Conservation (phyloP, 2,113 vertebrate genomes). For the Antennarius striatus region DNA sequence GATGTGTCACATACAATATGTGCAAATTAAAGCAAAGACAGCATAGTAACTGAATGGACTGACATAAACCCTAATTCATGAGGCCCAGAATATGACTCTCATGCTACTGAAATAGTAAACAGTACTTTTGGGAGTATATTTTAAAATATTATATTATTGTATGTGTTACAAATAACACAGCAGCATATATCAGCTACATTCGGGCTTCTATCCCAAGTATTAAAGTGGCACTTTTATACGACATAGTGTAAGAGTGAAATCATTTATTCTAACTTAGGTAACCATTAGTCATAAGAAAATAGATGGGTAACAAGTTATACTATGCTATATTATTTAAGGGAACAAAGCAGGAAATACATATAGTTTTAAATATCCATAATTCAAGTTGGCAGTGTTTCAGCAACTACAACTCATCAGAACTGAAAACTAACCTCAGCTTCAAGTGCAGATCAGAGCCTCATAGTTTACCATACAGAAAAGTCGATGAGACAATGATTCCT, state of each 20-base stretch:
- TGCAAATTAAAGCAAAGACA: neutral
- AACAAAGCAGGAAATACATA: too few species aligned
- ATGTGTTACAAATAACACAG: neutral
- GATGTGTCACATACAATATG: conserved; percentile 2
- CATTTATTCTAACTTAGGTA: too few species aligned
- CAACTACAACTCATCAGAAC: too few species aligned
- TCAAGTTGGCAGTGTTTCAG: neutral
- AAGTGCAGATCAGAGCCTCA: conserved; percentile 58
- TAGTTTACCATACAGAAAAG: conserved; percentile 44
- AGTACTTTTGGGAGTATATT: neutral
- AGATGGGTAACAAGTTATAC: too few species aligned
- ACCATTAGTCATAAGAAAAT: too few species aligned
- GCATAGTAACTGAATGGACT: neutral
- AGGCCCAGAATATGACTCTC: conserved; percentile 3
- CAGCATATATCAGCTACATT: neutral
- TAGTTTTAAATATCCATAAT: neutral
- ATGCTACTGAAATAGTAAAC: neutral
- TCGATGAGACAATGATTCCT: conserved; percentile 61
- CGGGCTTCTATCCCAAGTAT: too few species aligned
- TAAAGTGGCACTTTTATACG: too few species aligned
- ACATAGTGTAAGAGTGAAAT: too few species aligned
- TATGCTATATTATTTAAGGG: too few species aligned
- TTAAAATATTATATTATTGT: neutral
- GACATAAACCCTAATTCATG: neutral
- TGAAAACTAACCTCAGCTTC: conserved; percentile 65